Conservation (phyloP, 2,797 vertebrate genomes). For the Dendrocincla fuliginosa region DNA sequence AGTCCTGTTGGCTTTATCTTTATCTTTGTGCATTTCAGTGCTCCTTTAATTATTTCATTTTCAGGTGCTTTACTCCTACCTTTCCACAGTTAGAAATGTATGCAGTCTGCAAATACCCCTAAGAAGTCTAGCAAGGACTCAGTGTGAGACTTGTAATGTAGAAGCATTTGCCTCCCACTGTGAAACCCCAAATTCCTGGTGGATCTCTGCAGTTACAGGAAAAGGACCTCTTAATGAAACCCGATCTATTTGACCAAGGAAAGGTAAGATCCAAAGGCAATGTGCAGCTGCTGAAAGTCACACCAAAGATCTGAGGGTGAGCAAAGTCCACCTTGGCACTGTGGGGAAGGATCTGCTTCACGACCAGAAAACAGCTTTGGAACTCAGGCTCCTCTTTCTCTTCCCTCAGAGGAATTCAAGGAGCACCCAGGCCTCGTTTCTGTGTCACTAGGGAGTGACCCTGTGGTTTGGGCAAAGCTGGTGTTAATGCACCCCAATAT, state of each 20-base stretch:
- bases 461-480: neutral
- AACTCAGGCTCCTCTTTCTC: neutral
- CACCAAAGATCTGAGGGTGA: neutral
- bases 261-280: neutral
- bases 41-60: conserved; percentile 70
- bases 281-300: neutral
- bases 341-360: neutral
- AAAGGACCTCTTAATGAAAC: neutral
- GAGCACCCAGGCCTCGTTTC: neutral
- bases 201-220: neutral
- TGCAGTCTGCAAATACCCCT: neutral
- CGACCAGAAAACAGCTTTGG: neutral
- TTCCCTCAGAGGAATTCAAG: neutral
- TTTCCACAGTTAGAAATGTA: neutral
- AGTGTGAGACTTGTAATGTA: neutral
- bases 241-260: neutral
- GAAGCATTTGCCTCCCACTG: neutral
- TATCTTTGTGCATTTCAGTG: conserved; percentile 37
- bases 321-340: neutral
- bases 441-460: neutral
- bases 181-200: neutral
- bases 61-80: conserved; percentile 1
- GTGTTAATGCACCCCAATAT: neutral
- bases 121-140: neutral
- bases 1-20: conserved; percentile 55